Percentiles rank a stretch among this genome's conserved stretches.
Evolutionary conservation across 2,888 invertebrate species (phyloP).

Genomic region (Drosophila flavopinicola): DNA sequence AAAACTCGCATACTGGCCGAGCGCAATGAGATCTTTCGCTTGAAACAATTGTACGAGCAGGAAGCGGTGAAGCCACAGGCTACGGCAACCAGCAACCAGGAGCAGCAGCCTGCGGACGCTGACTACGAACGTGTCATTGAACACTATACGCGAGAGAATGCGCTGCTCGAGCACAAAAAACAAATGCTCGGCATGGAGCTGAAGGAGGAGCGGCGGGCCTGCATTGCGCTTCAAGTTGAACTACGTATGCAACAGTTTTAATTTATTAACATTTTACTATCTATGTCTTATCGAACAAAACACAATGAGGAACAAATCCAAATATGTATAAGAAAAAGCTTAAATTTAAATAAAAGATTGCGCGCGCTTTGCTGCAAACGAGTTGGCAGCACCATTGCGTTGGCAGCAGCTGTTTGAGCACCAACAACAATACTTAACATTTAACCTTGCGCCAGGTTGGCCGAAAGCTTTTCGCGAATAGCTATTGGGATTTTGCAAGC

Average conservation of each 20-base stretch:
- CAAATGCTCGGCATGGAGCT: constrained; percentile 88
- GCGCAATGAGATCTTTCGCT: constrained; percentile 89
- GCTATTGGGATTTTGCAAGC: constrained; percentile 65
- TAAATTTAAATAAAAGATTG: constrained; percentile 22
- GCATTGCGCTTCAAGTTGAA: constrained; percentile 89
- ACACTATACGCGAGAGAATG: constrained; percentile 87
- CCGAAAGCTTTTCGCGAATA: constrained; percentile 52
- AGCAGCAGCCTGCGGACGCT: constrained; percentile 42
- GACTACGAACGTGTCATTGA: constrained; percentile 86
- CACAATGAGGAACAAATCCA: constrained; percentile 17
- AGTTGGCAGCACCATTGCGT: constrained; percentile 47
- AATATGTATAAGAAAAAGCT: constrained; percentile 40
- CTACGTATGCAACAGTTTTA: constrained; percentile 84
- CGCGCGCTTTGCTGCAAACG: constrained; percentile 6
- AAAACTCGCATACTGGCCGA: constrained; percentile 90
- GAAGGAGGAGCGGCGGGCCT: constrained; percentile 89
- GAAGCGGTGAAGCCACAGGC: constrained; percentile 36
- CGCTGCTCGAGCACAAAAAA: constrained; percentile 88
- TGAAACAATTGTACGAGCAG: constrained; percentile 85
- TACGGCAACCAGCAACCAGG: neutral
- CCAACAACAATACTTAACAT: constrained; percentile 15
- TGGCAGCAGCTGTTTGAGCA: constrained; percentile 37
- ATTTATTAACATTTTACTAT: constrained; percentile 25
- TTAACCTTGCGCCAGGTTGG: constrained; percentile 48
- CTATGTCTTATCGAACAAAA: constrained; percentile 45